Evolutionary conservation across 2,113 vertebrate species (phyloP), one percentile per base, ranked within the genome.

Genomic region (Aspidoscelis tigris): DNA sequence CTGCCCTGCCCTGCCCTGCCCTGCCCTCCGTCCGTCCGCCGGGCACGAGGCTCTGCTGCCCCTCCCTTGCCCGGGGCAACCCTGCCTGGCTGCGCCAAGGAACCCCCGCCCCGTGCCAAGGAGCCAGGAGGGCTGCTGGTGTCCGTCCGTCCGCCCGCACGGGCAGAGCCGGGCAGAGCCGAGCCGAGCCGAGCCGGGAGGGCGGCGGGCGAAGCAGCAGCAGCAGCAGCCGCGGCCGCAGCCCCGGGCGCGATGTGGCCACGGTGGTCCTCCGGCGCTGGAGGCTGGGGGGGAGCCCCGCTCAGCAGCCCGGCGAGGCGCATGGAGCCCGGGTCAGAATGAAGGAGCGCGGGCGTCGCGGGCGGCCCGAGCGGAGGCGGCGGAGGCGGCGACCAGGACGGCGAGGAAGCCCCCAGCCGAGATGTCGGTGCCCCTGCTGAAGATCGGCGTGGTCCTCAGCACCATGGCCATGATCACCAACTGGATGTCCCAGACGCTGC

Each of bases 381-480:
- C 18, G 75, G 75, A 33, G 18, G 50, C 4, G 53, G 75, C 69
- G 69, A 33, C 26, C 12, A 3, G 4, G 71, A 21, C 14, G 71
- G 39, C 39, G 71, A 21, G 10, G 26, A 5, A n/a, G 39, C 88
- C 88, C 89, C 80, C 87, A 79, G 92, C 83, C 92, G 96, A 95
- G 95, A 96, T 99, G 98, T 97, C 98, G 94, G 97, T 98, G 95
- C 98, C 98, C 93, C 94, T 99, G 95, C 96, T 99, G 81, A 99
- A 99, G 96, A 98, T 99, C 95, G 98, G 98, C 90, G 98, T 98
- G 87, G 98, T 99, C 95, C 98, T 99, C 87, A 99, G 98, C 97
- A 99, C 98, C 95, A 99, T 99, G 98, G 98, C 98, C 88, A 98
- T 99, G 98, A 99, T 99, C 94, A 99, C 98, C 96, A 99, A 99